phyloP scores from a whole-genome alignment of 2,113 vertebrate genomes.

The Aix galericulata region DNA sequence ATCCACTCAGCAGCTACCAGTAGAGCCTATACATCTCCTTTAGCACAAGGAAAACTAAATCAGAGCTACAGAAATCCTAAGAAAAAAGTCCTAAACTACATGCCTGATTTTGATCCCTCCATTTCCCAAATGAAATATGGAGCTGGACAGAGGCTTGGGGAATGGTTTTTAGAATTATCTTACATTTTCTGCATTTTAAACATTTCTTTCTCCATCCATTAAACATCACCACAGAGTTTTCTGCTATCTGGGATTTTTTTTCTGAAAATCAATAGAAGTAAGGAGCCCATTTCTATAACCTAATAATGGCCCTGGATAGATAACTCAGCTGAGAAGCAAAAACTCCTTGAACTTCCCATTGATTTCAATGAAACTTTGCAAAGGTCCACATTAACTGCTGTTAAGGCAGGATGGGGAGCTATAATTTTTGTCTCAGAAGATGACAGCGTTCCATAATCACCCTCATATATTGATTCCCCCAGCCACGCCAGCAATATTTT shows the following conservation, averaged over 20 bases:
- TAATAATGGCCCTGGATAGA: neutral
- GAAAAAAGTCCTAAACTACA: neutral
- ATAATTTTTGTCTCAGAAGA: slow-evolving; percentile 7
- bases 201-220: neutral
- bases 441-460: neutral
- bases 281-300: neutral
- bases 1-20: neutral
- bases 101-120: neutral
- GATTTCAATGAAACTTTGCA: neutral
- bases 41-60: neutral
- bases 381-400: neutral
- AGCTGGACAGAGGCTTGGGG: neutral
- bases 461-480: slow-evolving; percentile 17
- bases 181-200: neutral
- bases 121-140: neutral
- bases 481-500: slow-evolving; percentile 36
- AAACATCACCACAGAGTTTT: neutral
- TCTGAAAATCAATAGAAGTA: neutral
- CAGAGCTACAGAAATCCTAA: neutral
- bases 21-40: neutral
- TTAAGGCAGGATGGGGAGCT: neutral
- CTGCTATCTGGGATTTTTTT: neutral
- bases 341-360: neutral
- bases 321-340: neutral
- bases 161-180: neutral